Conservation (phyloP, 1,140 invertebrate genomes). For the Bombus waltoni region DNA sequence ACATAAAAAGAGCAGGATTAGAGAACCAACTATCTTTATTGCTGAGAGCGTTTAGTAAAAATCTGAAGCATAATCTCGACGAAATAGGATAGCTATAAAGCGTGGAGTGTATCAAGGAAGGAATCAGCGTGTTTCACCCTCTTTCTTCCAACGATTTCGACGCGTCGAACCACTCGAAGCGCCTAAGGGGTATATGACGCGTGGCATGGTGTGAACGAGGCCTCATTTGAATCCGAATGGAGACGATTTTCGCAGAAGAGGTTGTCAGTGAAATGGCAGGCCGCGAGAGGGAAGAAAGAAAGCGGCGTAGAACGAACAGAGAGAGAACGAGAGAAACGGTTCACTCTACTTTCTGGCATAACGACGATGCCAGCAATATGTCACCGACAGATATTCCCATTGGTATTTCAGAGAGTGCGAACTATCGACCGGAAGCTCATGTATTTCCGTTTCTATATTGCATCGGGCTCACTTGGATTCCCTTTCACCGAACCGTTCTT, state of each 20-base stretch:
- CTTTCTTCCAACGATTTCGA: slow-evolving; percentile 48
- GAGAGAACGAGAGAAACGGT: slow-evolving; percentile 47
- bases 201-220: slow-evolving; percentile 77
- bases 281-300: slow-evolving; percentile 35
- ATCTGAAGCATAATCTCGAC: slow-evolving; percentile 3
- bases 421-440: slow-evolving; percentile 71
- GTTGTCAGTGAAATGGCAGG: slow-evolving; percentile 70
- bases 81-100: slow-evolving; percentile 55
- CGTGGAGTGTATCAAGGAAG: slow-evolving; percentile 46
- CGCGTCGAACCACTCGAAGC: slow-evolving; percentile 57
- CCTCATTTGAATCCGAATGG: slow-evolving; percentile 82
- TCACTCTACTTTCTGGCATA: slow-evolving; percentile 70
- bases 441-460: slow-evolving; percentile 65
- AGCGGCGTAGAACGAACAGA: slow-evolving; percentile 26
- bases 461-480: slow-evolving; percentile 41
- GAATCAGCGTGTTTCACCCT: slow-evolving; percentile 47
- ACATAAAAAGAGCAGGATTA: neutral
- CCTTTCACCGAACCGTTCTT: slow-evolving; percentile 35
- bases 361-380: slow-evolving; percentile 77
- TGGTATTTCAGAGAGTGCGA: slow-evolving; percentile 61
- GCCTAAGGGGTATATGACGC: slow-evolving; percentile 76
- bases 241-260: slow-evolving; percentile 77
- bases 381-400: slow-evolving; percentile 75
- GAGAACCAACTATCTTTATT: neutral
- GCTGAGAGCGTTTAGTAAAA: slow-evolving; percentile 18